A percentile compares a stretch with the other conserved stretches of the same genome.
These are phyloP conservation scores for Ginglymostoma cirratum DNA, from an alignment of 2,113 vertebrate species.

Conservation along the genomic window DNA sequence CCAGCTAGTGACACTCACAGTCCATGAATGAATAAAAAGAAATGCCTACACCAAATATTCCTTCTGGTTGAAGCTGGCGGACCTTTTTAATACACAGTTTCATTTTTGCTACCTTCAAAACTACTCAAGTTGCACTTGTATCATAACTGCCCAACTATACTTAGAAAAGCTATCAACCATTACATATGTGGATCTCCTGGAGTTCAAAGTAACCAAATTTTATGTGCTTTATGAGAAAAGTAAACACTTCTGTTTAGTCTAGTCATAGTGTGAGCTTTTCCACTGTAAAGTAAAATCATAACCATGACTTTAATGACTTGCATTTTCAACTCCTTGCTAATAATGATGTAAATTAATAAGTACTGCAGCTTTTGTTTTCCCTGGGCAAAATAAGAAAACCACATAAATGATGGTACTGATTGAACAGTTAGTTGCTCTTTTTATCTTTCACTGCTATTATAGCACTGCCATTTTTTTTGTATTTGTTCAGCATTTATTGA, in stretches of 20 bases:
- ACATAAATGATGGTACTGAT: not conserved
- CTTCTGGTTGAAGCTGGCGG: not conserved
- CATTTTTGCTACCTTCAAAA: not conserved
- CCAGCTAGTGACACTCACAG: too few relatives aligned
- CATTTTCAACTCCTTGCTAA: not conserved
- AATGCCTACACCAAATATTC: not conserved
- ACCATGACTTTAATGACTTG: not conserved
- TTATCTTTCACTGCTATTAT: not conserved
- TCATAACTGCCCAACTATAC: not conserved
- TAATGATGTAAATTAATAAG: not conserved
- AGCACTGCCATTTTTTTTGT: too few relatives aligned
- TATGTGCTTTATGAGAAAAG: not conserved
- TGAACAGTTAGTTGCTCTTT: not conserved
- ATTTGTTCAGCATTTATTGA: too few relatives aligned
- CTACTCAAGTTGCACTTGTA: not conserved
- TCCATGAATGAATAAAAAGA: too few relatives aligned
- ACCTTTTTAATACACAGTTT: not conserved
- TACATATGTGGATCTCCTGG: not conserved
- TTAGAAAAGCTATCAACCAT: not conserved
- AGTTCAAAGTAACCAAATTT: not conserved
- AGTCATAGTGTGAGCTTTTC: not conserved
- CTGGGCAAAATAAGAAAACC: not conserved
- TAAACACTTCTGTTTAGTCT: not conserved
- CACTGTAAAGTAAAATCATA: not conserved
- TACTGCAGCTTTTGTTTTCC: not conserved